Conservation (phyloP, 2,888 invertebrate genomes). For the Blastobasis lacticolella region DNA sequence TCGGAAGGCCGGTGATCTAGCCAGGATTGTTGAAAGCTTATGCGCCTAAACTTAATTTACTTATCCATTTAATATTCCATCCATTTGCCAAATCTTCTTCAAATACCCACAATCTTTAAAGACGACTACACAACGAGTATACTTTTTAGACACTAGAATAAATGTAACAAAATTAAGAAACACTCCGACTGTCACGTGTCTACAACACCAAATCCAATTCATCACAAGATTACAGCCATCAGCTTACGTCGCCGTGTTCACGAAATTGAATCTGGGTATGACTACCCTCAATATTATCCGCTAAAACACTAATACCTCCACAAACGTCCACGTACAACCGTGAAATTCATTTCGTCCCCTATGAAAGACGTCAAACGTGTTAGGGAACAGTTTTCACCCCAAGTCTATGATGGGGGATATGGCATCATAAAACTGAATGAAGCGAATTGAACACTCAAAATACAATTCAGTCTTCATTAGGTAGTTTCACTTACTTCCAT, state of each 20-base stretch:
- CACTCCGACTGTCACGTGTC: background rate
- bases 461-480: background rate
- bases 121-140: background rate
- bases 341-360: conserved; percentile 53
- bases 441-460: too few species aligned
- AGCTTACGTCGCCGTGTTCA: conserved; percentile 1
- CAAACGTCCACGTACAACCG: conserved; percentile 36
- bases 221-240: background rate
- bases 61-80: too few species aligned
- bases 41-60: too few species aligned
- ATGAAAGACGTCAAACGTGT: conserved; percentile 40
- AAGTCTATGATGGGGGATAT: background rate
- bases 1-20: background rate
- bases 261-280: conserved; percentile 3
- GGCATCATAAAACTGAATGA: background rate
- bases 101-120: background rate
- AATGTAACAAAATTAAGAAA: background rate
- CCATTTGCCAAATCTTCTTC: background rate
- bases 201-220: background rate
- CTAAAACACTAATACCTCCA: conserved; percentile 38
- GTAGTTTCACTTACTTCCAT: background rate
- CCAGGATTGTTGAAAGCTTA: background rate
- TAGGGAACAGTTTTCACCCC: conserved; percentile 9
- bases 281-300: conserved; percentile 22
- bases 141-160: background rate